Evolutionary conservation across 2,797 vertebrate species (phyloP).

Genomic region (Melanotaenia nigrans): DNA sequence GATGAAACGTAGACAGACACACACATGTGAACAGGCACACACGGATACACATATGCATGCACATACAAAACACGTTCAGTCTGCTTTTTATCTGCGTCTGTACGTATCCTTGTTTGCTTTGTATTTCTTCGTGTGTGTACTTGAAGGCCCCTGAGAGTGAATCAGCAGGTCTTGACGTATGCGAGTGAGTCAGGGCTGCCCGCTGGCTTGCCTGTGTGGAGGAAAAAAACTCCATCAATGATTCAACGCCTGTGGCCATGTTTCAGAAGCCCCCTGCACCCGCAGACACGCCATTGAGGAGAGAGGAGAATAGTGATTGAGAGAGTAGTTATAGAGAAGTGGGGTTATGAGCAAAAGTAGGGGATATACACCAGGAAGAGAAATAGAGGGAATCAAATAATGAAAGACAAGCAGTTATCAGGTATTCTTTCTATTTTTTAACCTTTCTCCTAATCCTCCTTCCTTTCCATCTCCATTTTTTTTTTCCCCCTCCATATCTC

Average conservation of each 20-base stretch:
- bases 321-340: constrained; percentile 49
- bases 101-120: constrained; percentile 49
- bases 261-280: constrained; percentile 68
- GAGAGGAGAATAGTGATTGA: constrained; percentile 34
- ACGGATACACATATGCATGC: constrained; percentile 2
- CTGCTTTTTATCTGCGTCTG: constrained; percentile 46
- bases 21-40: constrained; percentile 37
- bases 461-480: constrained; percentile 13
- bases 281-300: constrained; percentile 63
- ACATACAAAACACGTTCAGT: constrained; percentile 37
- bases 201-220: constrained; percentile 69
- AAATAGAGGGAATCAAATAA: not conserved
- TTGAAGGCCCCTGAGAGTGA: constrained; percentile 71
- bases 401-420: not conserved
- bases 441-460: constrained; percentile 11
- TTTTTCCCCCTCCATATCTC: constrained; percentile 26
- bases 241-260: constrained; percentile 77
- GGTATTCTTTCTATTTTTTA: not conserved
- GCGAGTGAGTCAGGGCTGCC: constrained; percentile 70
- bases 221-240: constrained; percentile 75
- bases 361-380: constrained; percentile 17
- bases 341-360: constrained; percentile 61
- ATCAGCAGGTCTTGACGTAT: constrained; percentile 79
- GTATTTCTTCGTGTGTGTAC: constrained; percentile 28
- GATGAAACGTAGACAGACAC: constrained; percentile 51